Conservation (phyloP, 1,140 invertebrate genomes). For the Bombus huntii region DNA sequence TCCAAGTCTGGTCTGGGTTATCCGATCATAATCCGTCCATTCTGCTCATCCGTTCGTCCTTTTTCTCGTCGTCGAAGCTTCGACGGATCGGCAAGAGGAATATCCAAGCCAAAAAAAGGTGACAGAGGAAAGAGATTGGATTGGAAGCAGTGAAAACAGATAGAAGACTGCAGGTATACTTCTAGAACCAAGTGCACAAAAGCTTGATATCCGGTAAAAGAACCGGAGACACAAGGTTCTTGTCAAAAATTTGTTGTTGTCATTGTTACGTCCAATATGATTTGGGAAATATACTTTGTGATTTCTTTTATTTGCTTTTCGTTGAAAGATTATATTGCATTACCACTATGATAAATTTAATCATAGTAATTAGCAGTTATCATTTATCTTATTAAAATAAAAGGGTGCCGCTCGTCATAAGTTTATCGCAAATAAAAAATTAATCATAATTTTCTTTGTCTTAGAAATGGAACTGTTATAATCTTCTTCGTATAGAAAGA, state of each 20-base stretch:
- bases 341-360: no score
- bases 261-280: neutral
- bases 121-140: slow-evolving; percentile 26
- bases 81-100: slow-evolving; percentile 20
- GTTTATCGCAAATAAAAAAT: no score
- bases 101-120: slow-evolving; percentile 7
- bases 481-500: no score
- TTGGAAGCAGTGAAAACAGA: slow-evolving; percentile 12
- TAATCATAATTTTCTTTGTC: no score
- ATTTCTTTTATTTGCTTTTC: neutral
- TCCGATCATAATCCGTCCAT: slow-evolving; percentile 55
- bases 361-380: no score
- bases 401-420: no score
- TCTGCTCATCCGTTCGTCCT: slow-evolving; percentile 17
- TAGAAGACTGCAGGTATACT: neutral
- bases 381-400: no score
- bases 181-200: neutral
- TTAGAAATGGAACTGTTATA: no score
- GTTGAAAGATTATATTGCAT: no score
- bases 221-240: neutral
- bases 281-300: neutral
- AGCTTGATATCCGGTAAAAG: neutral
- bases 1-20: slow-evolving; percentile 32
- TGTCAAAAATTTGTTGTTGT: neutral
- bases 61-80: slow-evolving; percentile 29